These are phyloP conservation scores for Pseudomyrmex cubaensis DNA, from an alignment of 1,140 invertebrate genomes.

Conservation along the genomic window DNA sequence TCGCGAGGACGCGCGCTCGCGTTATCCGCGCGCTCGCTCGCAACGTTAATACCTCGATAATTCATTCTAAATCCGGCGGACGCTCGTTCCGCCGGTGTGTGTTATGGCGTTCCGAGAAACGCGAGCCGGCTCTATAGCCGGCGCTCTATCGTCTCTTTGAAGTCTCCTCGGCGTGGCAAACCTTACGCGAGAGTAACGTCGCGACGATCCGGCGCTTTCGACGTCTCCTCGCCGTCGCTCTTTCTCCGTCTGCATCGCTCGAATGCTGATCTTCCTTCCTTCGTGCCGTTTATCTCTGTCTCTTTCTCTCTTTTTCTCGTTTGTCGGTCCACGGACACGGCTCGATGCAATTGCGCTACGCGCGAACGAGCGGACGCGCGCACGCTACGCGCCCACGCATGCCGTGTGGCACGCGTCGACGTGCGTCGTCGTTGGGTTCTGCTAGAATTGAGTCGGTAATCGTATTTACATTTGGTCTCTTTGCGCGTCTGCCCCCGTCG, in stretches of 20 bases:
- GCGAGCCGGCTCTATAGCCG: conserved; percentile 39
- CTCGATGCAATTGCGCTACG: conserved; percentile 45
- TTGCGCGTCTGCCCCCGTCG: not conserved
- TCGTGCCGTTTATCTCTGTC: not conserved
- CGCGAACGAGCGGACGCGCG: conserved; percentile 45
- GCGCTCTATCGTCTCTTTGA: conserved; percentile 60
- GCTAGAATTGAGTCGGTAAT: conserved; percentile 4
- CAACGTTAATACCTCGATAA: conserved; percentile 76
- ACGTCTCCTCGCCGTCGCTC: not conserved
- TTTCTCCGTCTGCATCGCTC: not conserved
- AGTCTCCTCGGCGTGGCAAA: conserved; percentile 44
- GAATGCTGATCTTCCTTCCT: not conserved
- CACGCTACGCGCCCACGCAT: conserved; percentile 24
- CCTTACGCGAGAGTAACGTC: conserved; percentile 40
- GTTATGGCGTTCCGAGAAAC: conserved; percentile 72
- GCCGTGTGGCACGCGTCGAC: conserved; percentile 22
- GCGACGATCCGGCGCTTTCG: conserved; percentile 2
- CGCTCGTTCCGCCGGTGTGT: conserved; percentile 50
- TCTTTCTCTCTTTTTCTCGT: not conserved
- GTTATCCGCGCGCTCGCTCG: conserved; percentile 12
- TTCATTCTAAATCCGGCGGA: conserved; percentile 78
- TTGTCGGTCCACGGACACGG: conserved; percentile 1
- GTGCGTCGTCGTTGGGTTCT: not conserved
- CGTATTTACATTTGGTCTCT: not conserved
- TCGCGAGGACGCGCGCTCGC: conserved; percentile 22